phyloP scores from a whole-genome alignment of 2,797 vertebrate species.

The Dryobates pubescens region DNA sequence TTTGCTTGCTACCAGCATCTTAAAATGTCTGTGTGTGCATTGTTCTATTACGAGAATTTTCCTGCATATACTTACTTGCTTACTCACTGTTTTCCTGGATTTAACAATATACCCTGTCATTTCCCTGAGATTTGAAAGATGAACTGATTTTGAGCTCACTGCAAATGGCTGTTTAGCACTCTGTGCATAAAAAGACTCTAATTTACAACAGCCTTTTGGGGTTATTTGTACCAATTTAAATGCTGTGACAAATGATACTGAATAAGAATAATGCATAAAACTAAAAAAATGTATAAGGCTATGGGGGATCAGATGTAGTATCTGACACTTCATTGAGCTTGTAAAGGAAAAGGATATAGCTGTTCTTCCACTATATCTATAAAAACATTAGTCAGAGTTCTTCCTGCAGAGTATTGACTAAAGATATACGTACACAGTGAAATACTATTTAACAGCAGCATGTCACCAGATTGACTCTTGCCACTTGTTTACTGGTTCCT shows the following conservation, averaged over 20 bases:
- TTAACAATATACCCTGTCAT: not conserved
- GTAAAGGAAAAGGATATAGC: not conserved
- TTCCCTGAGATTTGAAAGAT: not conserved
- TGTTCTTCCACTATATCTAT: not conserved
- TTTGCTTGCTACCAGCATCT: not conserved
- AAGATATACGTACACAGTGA: not conserved
- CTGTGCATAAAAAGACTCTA: not conserved
- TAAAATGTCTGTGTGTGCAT: not conserved
- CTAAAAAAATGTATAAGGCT: not conserved
- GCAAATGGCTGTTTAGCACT: not conserved
- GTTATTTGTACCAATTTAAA: not conserved
- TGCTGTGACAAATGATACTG: not conserved
- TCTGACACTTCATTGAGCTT: not conserved
- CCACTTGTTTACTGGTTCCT: not conserved
- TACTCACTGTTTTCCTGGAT: not conserved
- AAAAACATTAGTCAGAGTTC: not conserved
- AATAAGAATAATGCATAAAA: not conserved
- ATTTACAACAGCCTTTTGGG: not conserved
- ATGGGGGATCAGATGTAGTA: not conserved
- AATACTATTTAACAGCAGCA: not conserved
- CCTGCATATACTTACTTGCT: not conserved
- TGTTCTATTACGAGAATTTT: not conserved
- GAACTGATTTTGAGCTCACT: not conserved
- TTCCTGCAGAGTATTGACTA: not conserved
- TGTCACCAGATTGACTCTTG: not conserved